These are phyloP conservation scores for Epizoanthus scotinus DNA, from an alignment of 92 coral and sea anemone species.

Conservation along the genomic window DNA sequence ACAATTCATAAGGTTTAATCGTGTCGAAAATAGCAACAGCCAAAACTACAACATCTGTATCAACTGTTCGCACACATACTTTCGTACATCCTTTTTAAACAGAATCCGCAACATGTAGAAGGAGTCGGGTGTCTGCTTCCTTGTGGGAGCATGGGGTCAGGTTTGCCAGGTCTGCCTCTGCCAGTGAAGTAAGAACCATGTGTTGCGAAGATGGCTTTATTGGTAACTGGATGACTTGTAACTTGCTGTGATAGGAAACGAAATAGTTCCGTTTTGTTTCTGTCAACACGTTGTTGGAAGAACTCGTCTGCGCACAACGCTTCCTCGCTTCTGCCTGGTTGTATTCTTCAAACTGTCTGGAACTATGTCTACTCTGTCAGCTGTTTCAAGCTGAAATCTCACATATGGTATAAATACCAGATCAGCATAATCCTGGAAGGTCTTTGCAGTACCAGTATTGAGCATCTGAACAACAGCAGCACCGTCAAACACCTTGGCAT, in stretches of 20 bases:
- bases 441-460: not conserved
- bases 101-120: conserved; percentile 24
- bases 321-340: conserved; percentile 28
- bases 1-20: too few species aligned
- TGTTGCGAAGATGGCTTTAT: conserved; percentile 37
- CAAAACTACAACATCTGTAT: conserved; percentile 42
- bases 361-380: conserved; percentile 43
- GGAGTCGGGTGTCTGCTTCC: conserved; percentile 26
- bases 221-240: conserved; percentile 20
- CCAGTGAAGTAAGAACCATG: conserved; percentile 4
- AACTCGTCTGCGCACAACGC: conserved; percentile 32
- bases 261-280: conserved; percentile 20
- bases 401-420: conserved; percentile 45
- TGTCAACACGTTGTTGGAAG: conserved; percentile 11
- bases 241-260: conserved; percentile 27
- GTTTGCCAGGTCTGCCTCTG: not conserved
- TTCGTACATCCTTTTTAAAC: conserved; percentile 12
- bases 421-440: conserved; percentile 46
- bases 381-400: conserved; percentile 27
- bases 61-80: conserved; percentile 18
- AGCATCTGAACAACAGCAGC: conserved; percentile 60
- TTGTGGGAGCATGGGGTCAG: conserved; percentile 19
- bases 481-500: conserved; percentile 49
- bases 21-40: conserved; percentile 6
- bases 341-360: conserved; percentile 14